Conservation (phyloP, 2,888 invertebrate genomes). For the Eilema sororculum region DNA sequence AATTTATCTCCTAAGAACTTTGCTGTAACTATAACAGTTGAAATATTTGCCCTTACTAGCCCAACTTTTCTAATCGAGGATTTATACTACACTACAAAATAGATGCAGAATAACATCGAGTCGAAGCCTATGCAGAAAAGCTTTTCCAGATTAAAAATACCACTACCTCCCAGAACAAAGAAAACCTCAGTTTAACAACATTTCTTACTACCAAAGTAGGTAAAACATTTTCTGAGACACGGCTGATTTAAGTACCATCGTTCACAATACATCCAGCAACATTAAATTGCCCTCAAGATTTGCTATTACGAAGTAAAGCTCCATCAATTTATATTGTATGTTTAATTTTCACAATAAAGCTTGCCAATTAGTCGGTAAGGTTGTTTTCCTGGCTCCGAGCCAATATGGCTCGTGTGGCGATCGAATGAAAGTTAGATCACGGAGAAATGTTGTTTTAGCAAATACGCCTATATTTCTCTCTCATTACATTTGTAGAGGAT, state of each 20-base stretch:
- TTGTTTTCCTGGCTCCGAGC: slow-evolving; percentile 55
- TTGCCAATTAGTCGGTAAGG: slow-evolving; percentile 60
- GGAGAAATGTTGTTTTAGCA: slow-evolving; percentile 27
- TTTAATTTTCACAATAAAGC: slow-evolving; percentile 60
- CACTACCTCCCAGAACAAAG: neutral
- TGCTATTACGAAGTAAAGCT: slow-evolving; percentile 36
- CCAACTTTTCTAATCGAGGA: too few relatives aligned
- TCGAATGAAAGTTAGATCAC: slow-evolving; percentile 29
- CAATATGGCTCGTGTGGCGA: slow-evolving; percentile 42
- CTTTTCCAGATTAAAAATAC: neutral
- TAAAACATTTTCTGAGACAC: neutral
- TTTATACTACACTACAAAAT: too few relatives aligned
- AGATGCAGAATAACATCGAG: too few relatives aligned
- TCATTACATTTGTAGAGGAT: neutral
- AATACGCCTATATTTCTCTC: slow-evolving; percentile 19
- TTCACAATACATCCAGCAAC: slow-evolving; percentile 21
- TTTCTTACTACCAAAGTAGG: neutral
- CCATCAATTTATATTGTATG: slow-evolving; percentile 56
- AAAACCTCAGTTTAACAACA: neutral
- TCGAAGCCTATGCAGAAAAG: neutral
- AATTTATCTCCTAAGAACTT: too few relatives aligned
- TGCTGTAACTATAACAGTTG: too few relatives aligned
- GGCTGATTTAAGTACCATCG: slow-evolving; percentile 18
- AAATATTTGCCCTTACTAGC: too few relatives aligned
- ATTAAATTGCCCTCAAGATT: slow-evolving; percentile 40